Base-by-base conservation (phyloP, 2,888 invertebrate genomes). In the Andrena marginata region DNA sequence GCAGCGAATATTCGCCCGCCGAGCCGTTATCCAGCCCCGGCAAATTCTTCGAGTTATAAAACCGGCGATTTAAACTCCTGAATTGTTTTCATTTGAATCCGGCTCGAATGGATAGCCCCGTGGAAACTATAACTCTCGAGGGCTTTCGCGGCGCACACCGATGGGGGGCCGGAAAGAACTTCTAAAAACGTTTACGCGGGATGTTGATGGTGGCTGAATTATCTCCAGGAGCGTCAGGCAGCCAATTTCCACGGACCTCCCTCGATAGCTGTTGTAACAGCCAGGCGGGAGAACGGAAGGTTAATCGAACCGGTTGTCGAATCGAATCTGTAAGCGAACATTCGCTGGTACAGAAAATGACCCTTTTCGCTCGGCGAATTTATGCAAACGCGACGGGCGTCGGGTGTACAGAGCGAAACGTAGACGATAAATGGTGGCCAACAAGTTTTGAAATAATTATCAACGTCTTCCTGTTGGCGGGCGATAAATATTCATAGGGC, bases 401-500 rank as follows among this genome's bases (percentile, higher is more conserved):
- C 56, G 16, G 64, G 23, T 16, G 42, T 65, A 20, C 51, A 20
- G 60, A 10, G n/a, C 48, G 48, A 33, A 42, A 69, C 75, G 56
- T 82, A 80, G 87, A 73, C 73, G 86, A 72, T 78, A 70, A 77
- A 64, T 63, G 72, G 79, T 35, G 60, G 69, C 76, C 77, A 73
- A 76, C 76, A 69, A 79, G 77, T 80, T 77, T 68, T 68, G 69
- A 85, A 81, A 83, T 87, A 87, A 87, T 87, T 87, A 87, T 80
- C 68, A 69, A 59, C 83, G 72, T 82, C 79, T 60, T 71, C 64
- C 63, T 60, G 65, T 63, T 59, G 60, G 51, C 48, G 71, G 33
- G 63, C 26, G 56, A 87, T 87, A 85, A 87, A 87, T 87, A 87
- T 87, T 87, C 87, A 87, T 87, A 75, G 83, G 73, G 65, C 75